Base-by-base conservation (phyloP, 2,888 invertebrate genomes). In the Drosophila hamatofila region DNA sequence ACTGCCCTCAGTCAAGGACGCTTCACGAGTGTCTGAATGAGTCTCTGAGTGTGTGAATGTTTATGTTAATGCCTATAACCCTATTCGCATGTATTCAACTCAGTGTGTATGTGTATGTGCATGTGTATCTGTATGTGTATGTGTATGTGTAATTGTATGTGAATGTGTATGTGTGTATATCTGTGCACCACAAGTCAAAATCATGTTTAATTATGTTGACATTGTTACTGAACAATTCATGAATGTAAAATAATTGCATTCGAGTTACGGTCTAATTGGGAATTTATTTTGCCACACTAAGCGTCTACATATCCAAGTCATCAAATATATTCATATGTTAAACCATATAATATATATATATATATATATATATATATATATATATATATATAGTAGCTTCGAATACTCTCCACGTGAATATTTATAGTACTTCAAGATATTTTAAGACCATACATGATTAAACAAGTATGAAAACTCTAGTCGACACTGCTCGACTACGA, bases 121-220 rank as follows among this genome's bases (percentile, higher is more conserved):
- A 11, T 30, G 30, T 11, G 30, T 30, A 30, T 11, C 18, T 27
- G 39, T 14, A 27, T 27, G 11, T 39, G 8, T 30, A 7, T 12
- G 16, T 35, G 55, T n/a, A n/a, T n/a, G n/a, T n/a, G n/a, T n/a
- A n/a, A n/a, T n/a, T n/a, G n/a, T n/a, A n/a, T 12, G 35, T 35
- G 35, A 35, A 11, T 30, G 30, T 11, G 30, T 30, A 30, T 11
- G 27, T 27, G 39, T 14, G 39, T 27, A n/a, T 39, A 4, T 30
- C 12, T 12, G 16, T 35, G 55, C 78, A 79, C 61, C 79, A 84
- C 71, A 69, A 80, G 66, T 82, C 68, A 83, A 80, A 80, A 83
- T 71, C 88, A 62, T 80, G 80, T 81, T 85, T 82, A 81, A 81
- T 85, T 81, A 81, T 73, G 72, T 73, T 81, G 73, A 78, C 77